These are phyloP conservation scores for Dynastes maya DNA, from an alignment of 2,888 invertebrate species.

Conservation along the genomic window DNA sequence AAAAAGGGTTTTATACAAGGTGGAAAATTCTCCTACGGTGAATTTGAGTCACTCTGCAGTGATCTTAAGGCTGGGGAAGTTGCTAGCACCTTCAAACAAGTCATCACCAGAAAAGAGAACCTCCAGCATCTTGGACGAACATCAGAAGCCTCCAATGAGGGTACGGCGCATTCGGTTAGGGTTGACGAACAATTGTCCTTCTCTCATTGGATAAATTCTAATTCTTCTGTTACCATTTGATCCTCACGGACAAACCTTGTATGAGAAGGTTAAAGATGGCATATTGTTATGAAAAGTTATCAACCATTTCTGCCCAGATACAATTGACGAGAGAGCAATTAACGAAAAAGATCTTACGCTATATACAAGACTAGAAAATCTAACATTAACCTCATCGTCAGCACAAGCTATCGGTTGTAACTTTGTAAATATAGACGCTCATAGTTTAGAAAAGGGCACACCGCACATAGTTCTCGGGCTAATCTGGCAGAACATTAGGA, in stretches of 20 bases:
- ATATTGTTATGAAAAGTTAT: slow-evolving; percentile 98
- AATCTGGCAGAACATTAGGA: slow-evolving; percentile 99
- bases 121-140: slow-evolving; percentile 94
- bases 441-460: slow-evolving; percentile 92
- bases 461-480: slow-evolving; percentile 97
- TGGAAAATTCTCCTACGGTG: slow-evolving; percentile 88
- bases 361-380: slow-evolving; percentile 96
- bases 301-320: slow-evolving; percentile 99
- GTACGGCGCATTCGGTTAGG: slow-evolving; percentile 96
- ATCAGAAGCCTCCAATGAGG: slow-evolving; percentile 94
- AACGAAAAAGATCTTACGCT: slow-evolving; percentile 96
- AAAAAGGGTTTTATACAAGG: slow-evolving; percentile 77
- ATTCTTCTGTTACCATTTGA: slow-evolving; percentile 94
- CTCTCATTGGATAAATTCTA: slow-evolving; percentile 98
- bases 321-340: slow-evolving; percentile 98
- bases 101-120: slow-evolving; percentile 92
- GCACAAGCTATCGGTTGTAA: slow-evolving; percentile 99
- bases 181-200: slow-evolving; percentile 97
- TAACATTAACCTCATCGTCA: slow-evolving; percentile 95
- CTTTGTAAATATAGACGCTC: slow-evolving; percentile 97
- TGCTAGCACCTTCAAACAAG: slow-evolving; percentile 93
- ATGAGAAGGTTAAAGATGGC: slow-evolving; percentile 95
- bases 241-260: slow-evolving; percentile 90
- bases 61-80: slow-evolving; percentile 93
- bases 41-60: slow-evolving; percentile 92